A percentile compares a stretch with the other conserved stretches of the same genome.
Evolutionary conservation across 2,797 vertebrate species (phyloP).

Genomic region (Neopelma chrysocephalum): DNA sequence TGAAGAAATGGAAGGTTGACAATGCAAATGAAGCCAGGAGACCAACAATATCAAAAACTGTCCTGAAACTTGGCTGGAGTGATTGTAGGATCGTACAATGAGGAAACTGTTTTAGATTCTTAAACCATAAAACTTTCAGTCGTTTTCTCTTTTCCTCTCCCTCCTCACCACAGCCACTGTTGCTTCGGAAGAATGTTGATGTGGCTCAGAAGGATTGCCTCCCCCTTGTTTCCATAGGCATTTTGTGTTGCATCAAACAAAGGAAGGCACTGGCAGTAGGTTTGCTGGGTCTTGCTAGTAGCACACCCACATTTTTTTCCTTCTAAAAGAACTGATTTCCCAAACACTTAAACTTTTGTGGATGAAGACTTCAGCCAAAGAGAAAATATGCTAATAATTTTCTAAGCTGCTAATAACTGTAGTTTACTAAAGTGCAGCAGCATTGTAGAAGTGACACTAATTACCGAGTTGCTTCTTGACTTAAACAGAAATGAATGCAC

Average conservation of each 20-base stretch:
- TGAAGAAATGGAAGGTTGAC: not conserved
- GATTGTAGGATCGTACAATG: not conserved
- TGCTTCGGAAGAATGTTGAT: constrained; percentile 9
- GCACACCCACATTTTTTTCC: constrained; percentile 44
- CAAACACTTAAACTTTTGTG: constrained; percentile 52
- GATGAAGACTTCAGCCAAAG: constrained; percentile 45
- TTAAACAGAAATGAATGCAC: not conserved
- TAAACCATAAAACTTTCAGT: not conserved
- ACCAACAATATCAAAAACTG: not conserved
- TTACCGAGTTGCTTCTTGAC: not conserved
- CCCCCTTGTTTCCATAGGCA: not conserved
- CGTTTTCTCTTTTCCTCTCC: not conserved
- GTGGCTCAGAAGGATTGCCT: constrained; percentile 5
- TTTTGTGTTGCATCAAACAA: constrained; percentile 31
- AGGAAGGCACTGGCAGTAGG: not conserved
- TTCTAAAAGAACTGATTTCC: constrained; percentile 10
- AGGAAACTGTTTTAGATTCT: not conserved
- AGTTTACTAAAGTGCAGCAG: constrained; percentile 19
- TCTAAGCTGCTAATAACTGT: constrained; percentile 25
- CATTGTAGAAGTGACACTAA: constrained; percentile 13
- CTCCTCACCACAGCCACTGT: not conserved
- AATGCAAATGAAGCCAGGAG: not conserved
- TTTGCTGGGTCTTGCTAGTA: not conserved
- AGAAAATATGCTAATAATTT: constrained; percentile 56
- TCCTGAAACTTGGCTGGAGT: not conserved